phyloP scores from a whole-genome alignment of 2,797 vertebrate genomes.

The Chelonia mydas region DNA sequence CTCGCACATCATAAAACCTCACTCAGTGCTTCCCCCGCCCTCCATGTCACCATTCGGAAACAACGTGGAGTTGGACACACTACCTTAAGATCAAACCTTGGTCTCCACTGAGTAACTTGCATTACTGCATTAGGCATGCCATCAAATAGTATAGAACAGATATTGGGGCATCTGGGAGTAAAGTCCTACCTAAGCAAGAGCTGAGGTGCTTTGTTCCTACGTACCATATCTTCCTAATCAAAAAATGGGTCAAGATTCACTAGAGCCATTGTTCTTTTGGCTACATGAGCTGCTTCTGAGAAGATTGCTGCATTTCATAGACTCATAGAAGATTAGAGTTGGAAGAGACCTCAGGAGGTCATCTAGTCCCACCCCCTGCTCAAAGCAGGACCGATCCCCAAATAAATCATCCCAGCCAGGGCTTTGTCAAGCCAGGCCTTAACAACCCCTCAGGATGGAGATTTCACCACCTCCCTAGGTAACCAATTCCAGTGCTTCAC shows the following conservation, averaged over 20 bases:
- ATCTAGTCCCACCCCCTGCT: too few species aligned
- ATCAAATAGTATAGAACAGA: not conserved
- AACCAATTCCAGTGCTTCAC: too few species aligned
- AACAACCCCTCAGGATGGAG: too few species aligned
- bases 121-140: not conserved
- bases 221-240: not conserved
- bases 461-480: too few species aligned
- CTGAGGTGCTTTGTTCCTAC: not conserved
- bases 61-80: not conserved
- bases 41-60: not conserved
- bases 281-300: not conserved
- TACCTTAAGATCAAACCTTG: not conserved
- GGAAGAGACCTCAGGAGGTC: too few species aligned
- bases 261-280: not conserved
- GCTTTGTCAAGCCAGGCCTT: too few species aligned
- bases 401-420: too few species aligned
- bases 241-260: not conserved
- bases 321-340: too few species aligned
- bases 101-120: not conserved
- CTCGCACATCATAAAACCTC: not conserved
- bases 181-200: not conserved
- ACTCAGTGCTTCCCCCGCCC: not conserved
- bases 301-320: too few species aligned
- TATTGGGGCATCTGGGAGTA: not conserved
- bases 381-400: too few species aligned